Conservation (phyloP, 2,888 invertebrate genomes). For the Amblyjoppa proteus region DNA sequence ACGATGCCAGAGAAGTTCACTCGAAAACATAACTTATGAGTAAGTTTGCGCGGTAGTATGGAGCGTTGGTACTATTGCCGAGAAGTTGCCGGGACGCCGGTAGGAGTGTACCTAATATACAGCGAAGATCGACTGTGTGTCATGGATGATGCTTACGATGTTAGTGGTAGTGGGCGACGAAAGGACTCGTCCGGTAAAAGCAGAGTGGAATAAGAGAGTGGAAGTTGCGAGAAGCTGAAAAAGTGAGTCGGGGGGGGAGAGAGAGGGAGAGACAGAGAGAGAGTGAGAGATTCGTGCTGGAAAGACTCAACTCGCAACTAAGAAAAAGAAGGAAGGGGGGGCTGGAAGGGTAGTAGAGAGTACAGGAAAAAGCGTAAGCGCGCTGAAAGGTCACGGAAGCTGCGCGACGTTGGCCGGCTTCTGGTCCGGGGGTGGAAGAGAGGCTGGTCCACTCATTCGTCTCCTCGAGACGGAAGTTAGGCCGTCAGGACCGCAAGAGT, state of each 20-base stretch:
- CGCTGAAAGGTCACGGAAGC: constrained; percentile 62
- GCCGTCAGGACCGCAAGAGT: constrained; percentile 69
- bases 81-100: constrained; percentile 16
- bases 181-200: constrained; percentile 52
- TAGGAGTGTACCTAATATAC: constrained; percentile 48
- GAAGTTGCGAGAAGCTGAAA: constrained; percentile 43
- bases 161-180: constrained; percentile 50
- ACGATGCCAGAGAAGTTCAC: constrained; percentile 82
- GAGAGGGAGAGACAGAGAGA: constrained; percentile 34
- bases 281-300: constrained; percentile 62
- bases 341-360: constrained; percentile 49
- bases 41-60: constrained; percentile 74
- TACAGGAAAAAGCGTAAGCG: constrained; percentile 59
- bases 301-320: constrained; percentile 72
- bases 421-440: constrained; percentile 27
- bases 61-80: constrained; percentile 51
- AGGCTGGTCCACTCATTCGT: constrained; percentile 75
- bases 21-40: constrained; percentile 83
- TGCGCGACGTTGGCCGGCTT: constrained; percentile 57
- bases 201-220: constrained; percentile 53
- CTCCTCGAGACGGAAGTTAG: constrained; percentile 81
- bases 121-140: constrained; percentile 50
- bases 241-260: constrained; percentile 25
- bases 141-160: constrained; percentile 49
- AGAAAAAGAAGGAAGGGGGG: constrained; percentile 65